Base-by-base conservation (phyloP, 1,140 invertebrate species). In the Stegodyphus mimosarum region DNA sequence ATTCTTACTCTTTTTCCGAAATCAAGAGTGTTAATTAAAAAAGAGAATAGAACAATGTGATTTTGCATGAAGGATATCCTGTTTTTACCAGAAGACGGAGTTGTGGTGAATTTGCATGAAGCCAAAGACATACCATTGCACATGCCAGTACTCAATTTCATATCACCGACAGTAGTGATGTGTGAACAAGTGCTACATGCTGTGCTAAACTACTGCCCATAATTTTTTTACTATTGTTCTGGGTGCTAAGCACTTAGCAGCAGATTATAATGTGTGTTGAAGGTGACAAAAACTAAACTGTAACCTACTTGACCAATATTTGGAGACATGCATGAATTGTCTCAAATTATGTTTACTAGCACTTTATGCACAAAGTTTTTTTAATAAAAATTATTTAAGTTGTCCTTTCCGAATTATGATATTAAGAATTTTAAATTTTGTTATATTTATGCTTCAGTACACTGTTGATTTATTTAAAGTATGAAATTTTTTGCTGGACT, bases 241-340 rank as follows among this genome's bases (percentile, higher is more conserved):
- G 77, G 77, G 77, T 79, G 77, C 77, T 79, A 79, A 79, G 77
- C 77, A 79, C 77, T 79, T 79, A 79, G 77, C 77, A 79, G 77
- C 67, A 52, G 17, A 15, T 17, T 15, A 9, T 5, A 15, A 67
- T 60, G 55, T 60, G 75, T 78, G 63, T 64, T 7, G 64, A n/a
- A 49, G 51, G 17, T 77, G 18, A 10, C 9, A 78, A 67, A 66
- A 66, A 67, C 15, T 49, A 67, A 78, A 77, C 48, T 49, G 17
- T 10, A 17, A 6, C 7, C 7, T 13, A 67, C 15, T 64, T 6
- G 13, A 17, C 50, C 72, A 52, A 74, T 74, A 52, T 51, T 17
- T 74, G 50, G 18, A 52, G 11, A 55, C 72, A 74, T 74, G 72
- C 52, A 74, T 53, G 72, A 52, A 51, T 74, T 74, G 52, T 33